These are phyloP conservation scores for Ditula angustiorana DNA, from an alignment of 2,888 invertebrate species.

Conservation along the genomic window DNA sequence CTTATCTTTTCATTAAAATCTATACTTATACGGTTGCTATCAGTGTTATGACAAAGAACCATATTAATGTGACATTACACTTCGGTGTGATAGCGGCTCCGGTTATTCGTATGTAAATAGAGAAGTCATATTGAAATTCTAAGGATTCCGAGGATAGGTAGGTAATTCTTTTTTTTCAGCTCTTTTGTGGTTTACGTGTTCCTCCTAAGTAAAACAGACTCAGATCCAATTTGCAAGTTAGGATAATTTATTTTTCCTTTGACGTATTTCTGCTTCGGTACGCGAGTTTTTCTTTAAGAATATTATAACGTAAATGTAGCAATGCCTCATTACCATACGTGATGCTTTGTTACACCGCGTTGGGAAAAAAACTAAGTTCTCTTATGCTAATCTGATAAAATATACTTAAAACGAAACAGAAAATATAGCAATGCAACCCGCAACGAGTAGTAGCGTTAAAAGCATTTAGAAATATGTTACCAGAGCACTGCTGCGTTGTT, in stretches of 20 bases:
- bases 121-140: constrained; percentile 78
- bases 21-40: too few relatives aligned
- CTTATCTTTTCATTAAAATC: too few relatives aligned
- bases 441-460: not conserved
- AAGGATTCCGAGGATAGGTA: constrained; percentile 68
- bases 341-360: not conserved
- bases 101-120: constrained; percentile 74
- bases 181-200: constrained; percentile 56
- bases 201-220: constrained; percentile 33
- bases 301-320: constrained; percentile 5
- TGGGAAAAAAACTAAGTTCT: not conserved
- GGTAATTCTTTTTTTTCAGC: constrained; percentile 68
- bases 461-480: not conserved
- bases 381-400: constrained; percentile 5
- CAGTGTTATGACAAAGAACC: too few relatives aligned
- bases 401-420: not conserved
- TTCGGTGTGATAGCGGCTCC: constrained; percentile 50
- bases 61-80: constrained; percentile 40
- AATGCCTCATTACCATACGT: constrained; percentile 9
- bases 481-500: not conserved
- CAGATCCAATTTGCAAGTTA: constrained; percentile 33
- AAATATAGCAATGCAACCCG: not conserved
- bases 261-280: constrained; percentile 13
- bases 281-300: constrained; percentile 1
- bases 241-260: constrained; percentile 31